A percentile compares a stretch with the other conserved stretches of the same genome.
Conservation (phyloP, 2,113 vertebrate genomes). For the Otis tarda region DNA sequence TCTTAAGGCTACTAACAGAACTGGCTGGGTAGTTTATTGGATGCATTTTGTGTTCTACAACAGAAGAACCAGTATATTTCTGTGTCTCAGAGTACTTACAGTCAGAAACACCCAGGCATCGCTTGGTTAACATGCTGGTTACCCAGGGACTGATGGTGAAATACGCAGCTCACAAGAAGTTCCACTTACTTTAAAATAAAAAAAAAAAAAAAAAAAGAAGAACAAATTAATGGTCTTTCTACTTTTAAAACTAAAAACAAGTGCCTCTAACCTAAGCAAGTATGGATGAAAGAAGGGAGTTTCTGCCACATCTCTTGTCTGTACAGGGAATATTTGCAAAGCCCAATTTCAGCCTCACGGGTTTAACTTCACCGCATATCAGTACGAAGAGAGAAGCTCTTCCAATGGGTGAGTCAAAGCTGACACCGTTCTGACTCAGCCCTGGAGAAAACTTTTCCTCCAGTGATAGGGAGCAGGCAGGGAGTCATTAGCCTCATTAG, state of each 20-base stretch:
- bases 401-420: not conserved
- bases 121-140: not conserved
- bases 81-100: not conserved
- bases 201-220: not conserved
- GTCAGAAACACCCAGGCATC: not conserved
- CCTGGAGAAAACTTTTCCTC: not conserved
- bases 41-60: not conserved
- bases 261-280: not conserved
- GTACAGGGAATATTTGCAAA: not conserved
- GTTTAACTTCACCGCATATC: rapidly evolving
- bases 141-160: not conserved
- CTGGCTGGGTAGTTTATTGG: not conserved
- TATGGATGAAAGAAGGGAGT: not conserved
- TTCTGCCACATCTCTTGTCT: not conserved
- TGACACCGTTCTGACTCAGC: not conserved
- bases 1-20: constrained; percentile 72
- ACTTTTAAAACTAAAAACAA: not conserved
- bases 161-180: rapidly evolving
- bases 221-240: not conserved
- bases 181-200: not conserved
- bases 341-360: not conserved
- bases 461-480: not conserved
- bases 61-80: not conserved
- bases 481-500: not conserved
- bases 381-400: not conserved